Base-by-base conservation (phyloP, 2,888 invertebrate genomes). In the Venusia cambrica region DNA sequence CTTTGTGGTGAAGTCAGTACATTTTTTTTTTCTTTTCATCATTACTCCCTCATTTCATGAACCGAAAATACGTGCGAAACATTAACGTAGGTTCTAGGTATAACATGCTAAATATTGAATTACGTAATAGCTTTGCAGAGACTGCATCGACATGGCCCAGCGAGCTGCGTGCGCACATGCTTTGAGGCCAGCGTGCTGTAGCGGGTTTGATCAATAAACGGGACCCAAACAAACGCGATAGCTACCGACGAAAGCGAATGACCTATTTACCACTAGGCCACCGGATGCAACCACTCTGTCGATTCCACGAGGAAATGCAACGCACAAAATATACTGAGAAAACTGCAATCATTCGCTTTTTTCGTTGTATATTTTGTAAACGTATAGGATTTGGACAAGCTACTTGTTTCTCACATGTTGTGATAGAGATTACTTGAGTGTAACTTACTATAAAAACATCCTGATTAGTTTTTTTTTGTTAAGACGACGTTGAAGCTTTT, bases 211-310 rank as follows among this genome's bases (percentile, higher is more conserved):
- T 85, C 85, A 74, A 84, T 84, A 84, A 64, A 51, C 46, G 66
- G 60, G 77, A 85, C 84, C 85, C 84, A 85, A 85, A 85, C 84
- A 84, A 81, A 77, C 73, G 61, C 57, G 65, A 66, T 60, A 48
- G 21, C 41, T 31, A 21, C 21, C 33, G 41, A 60, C 66, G 66
- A 76, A 77, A 73, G 75, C 80, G 67, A 73, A 56, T 84, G 83
- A 81, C 84, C 84, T 72, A 84, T 73, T 75, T 74, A 64, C 57
- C 48, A 60, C 57, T 57, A 51, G 40, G 36, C 19, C 29, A 31
- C 33, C 45, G 45, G 39, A 46, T 46, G 37, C 46, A 44, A 22
- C 22, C 22, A 27, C 28, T 36, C 38, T 30, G 26, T 10, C 32
- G 22, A 34, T 13, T 35, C 16, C 28, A 25, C 12, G 7, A 24